Evolutionary conservation across 2,113 vertebrate genomes (phyloP), one percentile per base, ranked within the genome.

Genomic region (Piaya cayana): DNA sequence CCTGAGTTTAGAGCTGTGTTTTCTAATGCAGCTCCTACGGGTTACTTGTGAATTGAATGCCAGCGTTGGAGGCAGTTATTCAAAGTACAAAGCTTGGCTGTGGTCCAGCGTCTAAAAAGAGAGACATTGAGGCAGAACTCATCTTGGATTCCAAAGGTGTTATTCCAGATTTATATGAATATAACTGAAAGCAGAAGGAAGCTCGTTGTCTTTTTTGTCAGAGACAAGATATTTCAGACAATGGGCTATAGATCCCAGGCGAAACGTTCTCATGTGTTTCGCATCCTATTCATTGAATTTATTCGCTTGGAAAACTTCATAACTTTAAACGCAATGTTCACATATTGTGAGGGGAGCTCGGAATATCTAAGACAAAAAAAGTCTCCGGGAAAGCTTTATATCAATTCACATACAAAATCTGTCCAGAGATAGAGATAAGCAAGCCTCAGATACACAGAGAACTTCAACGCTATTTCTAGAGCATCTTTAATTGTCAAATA

Each of bases 111-210:
- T 34, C 50, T 78, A 77, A 87, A 86, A 91, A 72, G 52, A 86
- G 50, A 72, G 69, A 95, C 49, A 76, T 4, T 85, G 78, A 91
- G 29, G 55, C 59, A 93, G 70, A 85, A 82, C 32, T 92, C 86
- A 65, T 89, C 88, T 91, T 4, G 6, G 71, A 95, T 95, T 95
- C 93, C 79, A 75, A 78, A 90, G 93, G 94, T 95, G 94, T 88
- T 92, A 59, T 25, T 94, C 71, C 82, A 90, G 93, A 78, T 80
- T 94, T 86, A 70, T 88, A 55, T 5, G 45, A 77, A 16, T 27
- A 43, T 81, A 94, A 91, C 55, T 36, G 64, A 92, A 95, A 95
- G 76, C 71, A 94, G 68, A 83, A 90, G 79, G 87, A 88, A 96
- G 37, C 77, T 77, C 7, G 9, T 82, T 90, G 82, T 82, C 78